phyloP scores from a whole-genome alignment of 2,113 vertebrate genomes.

The Camelus dromedarius region DNA sequence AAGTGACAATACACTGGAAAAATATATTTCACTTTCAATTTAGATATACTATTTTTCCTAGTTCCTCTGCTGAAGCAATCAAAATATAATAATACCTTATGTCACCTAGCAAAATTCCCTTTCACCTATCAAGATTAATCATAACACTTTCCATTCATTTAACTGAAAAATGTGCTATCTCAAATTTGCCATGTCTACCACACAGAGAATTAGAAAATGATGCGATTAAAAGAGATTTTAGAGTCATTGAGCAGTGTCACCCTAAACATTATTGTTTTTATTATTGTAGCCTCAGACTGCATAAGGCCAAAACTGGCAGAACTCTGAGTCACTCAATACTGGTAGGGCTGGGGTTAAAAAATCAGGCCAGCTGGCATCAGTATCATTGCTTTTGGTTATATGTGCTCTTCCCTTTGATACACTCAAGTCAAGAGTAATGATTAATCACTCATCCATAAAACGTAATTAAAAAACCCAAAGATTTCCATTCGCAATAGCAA shows the following conservation, averaged over 20 bases:
- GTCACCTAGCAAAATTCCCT: conserved; percentile 43
- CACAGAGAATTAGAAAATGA: conserved; percentile 31
- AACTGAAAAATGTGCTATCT: neutral
- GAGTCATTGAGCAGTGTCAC: neutral
- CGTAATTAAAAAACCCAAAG: neutral
- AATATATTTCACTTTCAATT: conserved; percentile 23
- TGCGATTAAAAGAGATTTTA: neutral
- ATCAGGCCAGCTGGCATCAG: neutral
- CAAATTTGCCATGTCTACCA: neutral
- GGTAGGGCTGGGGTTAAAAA: neutral
- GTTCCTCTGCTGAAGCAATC: conserved; percentile 14
- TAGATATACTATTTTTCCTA: neutral
- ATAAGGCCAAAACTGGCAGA: neutral
- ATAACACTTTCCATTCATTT: conserved; percentile 8
- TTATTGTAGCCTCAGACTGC: neutral
- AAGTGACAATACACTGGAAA: neutral
- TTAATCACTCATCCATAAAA: conserved; percentile 37
- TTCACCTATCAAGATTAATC: conserved; percentile 37
- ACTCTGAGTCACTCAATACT: neutral
- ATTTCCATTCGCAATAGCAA: neutral
- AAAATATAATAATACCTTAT: conserved; percentile 35
- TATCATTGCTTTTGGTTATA: neutral
- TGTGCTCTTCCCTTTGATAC: neutral
- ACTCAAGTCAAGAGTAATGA: conserved; percentile 16
- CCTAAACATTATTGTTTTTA: neutral